Evolutionary conservation across 2,113 vertebrate genomes (phyloP), one percentile per base, ranked within the genome.

Genomic region (Lagenorhynchus albirostris): DNA sequence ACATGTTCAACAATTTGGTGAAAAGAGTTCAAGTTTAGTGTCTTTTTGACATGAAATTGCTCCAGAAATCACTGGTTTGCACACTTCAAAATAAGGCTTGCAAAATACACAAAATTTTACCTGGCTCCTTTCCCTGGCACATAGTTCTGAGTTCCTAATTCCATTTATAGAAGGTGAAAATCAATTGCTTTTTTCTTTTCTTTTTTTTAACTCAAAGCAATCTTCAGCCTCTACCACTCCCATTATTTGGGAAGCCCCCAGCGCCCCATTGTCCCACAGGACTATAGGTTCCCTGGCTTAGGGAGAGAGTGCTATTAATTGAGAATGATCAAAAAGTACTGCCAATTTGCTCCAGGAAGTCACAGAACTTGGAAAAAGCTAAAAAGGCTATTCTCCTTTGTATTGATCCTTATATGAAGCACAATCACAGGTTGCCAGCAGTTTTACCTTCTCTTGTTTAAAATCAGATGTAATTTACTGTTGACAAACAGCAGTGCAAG

Each of bases 401-500:
- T 95, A 98, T 94, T 95, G 97, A 98, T 98, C 93, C 65, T 88
- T 29, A 23, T 90, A 81, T 41, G 96, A 88, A 95, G 65, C 67
- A 74, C 96, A 97, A 88, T 96, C 79, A 91, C 88, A 96, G 85
- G 73, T 94, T 65, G 3, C 93, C 90, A 93, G 91, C 62, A 96
- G 55, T 91, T 98, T 98, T 97, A 68, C 76, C 89, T 98, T 97
- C 88, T 73, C 95, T 95, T 95, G 88, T 97, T 96, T 96, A 97
- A 98, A 96, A 79, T 97, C 82, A 89, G 85, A 94, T 83, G 53
- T 95, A 96, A 98, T 98, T 97, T 98, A 62, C 97, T 97, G 87
- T 98, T 98, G 95, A 96, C 96, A 97, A 98, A 97, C 95, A 98
- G 90, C 44, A 68, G 58, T 76, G 81, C 63, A 70, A 62, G 90